Conservation (phyloP, 2,888 invertebrate genomes). For the Drosophila picticornis region DNA sequence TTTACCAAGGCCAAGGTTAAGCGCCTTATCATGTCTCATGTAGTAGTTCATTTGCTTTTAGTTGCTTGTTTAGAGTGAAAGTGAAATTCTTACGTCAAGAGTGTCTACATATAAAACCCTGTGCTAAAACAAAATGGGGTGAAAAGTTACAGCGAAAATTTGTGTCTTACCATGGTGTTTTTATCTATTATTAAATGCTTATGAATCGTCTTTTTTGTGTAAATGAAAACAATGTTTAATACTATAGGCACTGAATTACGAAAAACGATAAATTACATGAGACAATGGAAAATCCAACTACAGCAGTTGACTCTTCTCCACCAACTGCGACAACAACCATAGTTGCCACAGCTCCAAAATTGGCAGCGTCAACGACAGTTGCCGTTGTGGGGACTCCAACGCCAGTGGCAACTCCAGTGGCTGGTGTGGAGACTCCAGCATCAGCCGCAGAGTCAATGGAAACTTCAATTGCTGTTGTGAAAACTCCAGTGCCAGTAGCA, state of each 20-base stretch:
- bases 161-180: background rate
- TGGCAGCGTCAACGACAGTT: background rate
- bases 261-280: background rate
- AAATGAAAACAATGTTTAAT: background rate
- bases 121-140: background rate
- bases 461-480: background rate
- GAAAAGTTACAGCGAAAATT: background rate
- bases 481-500: background rate
- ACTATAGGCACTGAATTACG: background rate
- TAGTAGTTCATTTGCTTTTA: background rate
- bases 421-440: background rate
- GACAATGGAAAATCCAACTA: background rate
- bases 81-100: slow-evolving; percentile 3
- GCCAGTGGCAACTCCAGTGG: background rate
- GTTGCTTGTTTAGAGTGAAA: slow-evolving; percentile 5
- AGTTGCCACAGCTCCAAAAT: background rate
- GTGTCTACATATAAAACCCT: background rate
- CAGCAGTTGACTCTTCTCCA: background rate
- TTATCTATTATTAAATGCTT: background rate
- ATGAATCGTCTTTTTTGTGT: background rate
- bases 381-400: background rate
- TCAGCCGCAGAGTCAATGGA: background rate
- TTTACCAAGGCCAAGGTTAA: slow-evolving; percentile 48
- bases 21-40: slow-evolving; percentile 16
- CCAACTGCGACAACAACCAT: background rate